Base-by-base conservation (phyloP, 2,888 invertebrate genomes). In the Halictus ligatus region DNA sequence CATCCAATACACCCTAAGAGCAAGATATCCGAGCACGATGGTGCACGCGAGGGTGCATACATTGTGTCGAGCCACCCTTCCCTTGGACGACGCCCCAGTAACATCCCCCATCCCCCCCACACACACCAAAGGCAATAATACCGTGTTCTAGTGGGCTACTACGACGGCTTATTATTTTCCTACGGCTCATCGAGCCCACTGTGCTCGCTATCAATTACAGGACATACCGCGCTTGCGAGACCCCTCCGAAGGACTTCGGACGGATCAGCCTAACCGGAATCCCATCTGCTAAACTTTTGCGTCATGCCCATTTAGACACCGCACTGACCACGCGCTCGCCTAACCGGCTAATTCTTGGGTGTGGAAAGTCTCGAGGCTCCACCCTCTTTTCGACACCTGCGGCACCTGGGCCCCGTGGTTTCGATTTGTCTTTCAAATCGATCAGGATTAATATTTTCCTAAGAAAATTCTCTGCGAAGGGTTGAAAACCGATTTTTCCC, bases 121-220 rank as follows among this genome's bases (percentile, higher is more conserved):
- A 35, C 35, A 2, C 35, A 86, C 90, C 84, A 93, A 90, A 91
- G 92, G 94, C 93, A 94, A 94, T 94, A 94, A 94, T 94, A 92
- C 92, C 88, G 75, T 91, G 90, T 91, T 91, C 90, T 90, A 88
- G 90, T 91, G 88, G 85, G 89, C 88, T 87, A 89, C 92, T 92
- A 91, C 91, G 86, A 91, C 76, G 94, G 94, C 95, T 95, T 95
- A 95, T 95, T 95, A 95, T 95, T 95, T 95, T 95, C 93, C 92
- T 95, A 94, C 94, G 95, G 94, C 94, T 95, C 94, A 95, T 95
- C 93, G 95, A 94, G 91, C 94, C 92, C 92, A 92, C 89, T 94
- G 93, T 94, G 93, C 92, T 88, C 91, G 92, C 94, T 95, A 95
- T 95, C 95, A 95, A 95, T 95, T 95, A 95, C 95, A 93, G 91